Base-by-base conservation (phyloP, 2,888 invertebrate genomes). In the Salticus scenicus region DNA sequence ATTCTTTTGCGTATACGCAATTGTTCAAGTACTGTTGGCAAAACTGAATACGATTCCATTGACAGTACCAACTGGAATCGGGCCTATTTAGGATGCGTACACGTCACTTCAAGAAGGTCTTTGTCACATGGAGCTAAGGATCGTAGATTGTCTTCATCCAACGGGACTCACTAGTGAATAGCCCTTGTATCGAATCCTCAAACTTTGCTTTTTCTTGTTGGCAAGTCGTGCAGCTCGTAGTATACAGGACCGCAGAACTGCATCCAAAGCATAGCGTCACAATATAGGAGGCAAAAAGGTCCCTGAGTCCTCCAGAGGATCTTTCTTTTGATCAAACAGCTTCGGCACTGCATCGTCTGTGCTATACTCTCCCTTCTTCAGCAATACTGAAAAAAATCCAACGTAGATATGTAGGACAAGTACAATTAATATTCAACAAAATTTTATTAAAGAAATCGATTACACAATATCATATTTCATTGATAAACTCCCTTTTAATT, bases 261-360 rank as follows among this genome's bases (percentile, higher is more conserved):
- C 31, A 66, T 72, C 75, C 28, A 74, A 37, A 20, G 41, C 20
- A 20, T 37, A n/a, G 20, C 51, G 79, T 92, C 92, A 94, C 90
- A 94, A 93, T 90, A 94, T 93, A 86, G 94, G 93, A 70, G 94
- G 94, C 89, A 94, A 91, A 90, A 94, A 94, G 71, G 93, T 93
- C 88, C 93, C 94, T 73, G 94, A 93, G 90, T 94, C 93, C 90
- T 94, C 93, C 88, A 93, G 92, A 90, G 93, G 85, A 66, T 80
- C 88, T 71, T 87, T 88, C 57, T 76, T 86, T 33, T 87, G 84
- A 24, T 73, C 76, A 47, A 42, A 82, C 10, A 87, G 64, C 4
- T 82, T 66, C n/a, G 87, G 82, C 28, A 77, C 76, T 2, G 86
- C 76, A 72, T 82, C 87, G 24, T 86, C 85, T 51, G 71, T 30